Conservation (phyloP, 2,113 vertebrate species). For the Pteruthius melanotis region DNA sequence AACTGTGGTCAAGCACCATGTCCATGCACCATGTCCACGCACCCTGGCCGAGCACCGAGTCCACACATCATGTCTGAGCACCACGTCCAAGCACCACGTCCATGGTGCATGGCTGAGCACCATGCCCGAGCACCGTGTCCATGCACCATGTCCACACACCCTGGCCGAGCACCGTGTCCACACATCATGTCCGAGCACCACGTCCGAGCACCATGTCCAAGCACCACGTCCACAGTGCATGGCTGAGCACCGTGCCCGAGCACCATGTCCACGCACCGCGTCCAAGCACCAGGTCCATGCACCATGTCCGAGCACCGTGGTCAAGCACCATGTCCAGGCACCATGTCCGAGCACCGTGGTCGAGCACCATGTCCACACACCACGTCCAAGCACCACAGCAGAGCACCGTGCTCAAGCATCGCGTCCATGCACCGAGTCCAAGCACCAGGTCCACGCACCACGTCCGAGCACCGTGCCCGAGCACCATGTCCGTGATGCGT, state of each 20-base stretch:
- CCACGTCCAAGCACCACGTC: not conserved
- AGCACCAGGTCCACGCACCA: not conserved
- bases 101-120: fast-evolving
- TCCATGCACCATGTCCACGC: not conserved
- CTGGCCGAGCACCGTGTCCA: not conserved
- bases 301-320: not conserved
- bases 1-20: not conserved
- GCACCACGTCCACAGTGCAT: not conserved
- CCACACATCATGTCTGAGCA: not conserved
- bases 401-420: not conserved
- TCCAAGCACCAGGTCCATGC: not conserved
- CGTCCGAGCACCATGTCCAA: fast-evolving
- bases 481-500: too few relatives aligned
- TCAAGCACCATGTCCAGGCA: not conserved
- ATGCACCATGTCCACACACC: not conserved
- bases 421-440: not conserved
- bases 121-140: fast-evolving
- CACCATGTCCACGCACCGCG: not conserved
- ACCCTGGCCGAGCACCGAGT: not conserved
- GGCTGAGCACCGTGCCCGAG: too few relatives aligned
- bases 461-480: fast-evolving
- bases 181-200: not conserved
- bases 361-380: too few relatives aligned
- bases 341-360: not conserved
- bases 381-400: not conserved